Percentiles rank a stretch among this genome's conserved stretches.
Conservation (phyloP, 1,140 invertebrate species). For the Bombus confusus region DNA sequence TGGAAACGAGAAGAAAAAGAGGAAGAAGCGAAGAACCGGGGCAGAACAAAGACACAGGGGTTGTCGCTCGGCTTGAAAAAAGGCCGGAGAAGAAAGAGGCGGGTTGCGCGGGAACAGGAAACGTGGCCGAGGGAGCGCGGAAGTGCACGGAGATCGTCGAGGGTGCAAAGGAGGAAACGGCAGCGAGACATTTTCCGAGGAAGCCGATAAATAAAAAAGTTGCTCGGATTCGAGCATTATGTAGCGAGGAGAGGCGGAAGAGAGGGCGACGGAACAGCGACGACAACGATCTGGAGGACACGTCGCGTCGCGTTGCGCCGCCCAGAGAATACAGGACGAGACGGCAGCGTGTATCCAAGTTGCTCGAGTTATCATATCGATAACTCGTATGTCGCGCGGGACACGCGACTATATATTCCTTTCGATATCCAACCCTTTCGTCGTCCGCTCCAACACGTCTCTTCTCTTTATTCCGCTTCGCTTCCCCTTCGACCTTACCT, state of each 20-base stretch:
- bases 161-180: conserved; percentile 16
- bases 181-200: conserved; percentile 55
- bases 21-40: conserved; percentile 27
- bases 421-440: conserved; percentile 18
- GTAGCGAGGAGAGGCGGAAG: conserved; percentile 27
- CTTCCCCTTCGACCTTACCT: neutral
- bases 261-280: conserved; percentile 11
- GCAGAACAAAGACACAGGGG: conserved; percentile 28
- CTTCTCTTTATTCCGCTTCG: conserved; percentile 23
- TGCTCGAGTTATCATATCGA: conserved; percentile 68
- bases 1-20: neutral
- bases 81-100: neutral
- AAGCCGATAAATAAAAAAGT: conserved; percentile 71
- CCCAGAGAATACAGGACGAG: conserved; percentile 8
- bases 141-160: conserved; percentile 38
- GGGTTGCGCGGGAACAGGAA: conserved; percentile 14
- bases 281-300: conserved; percentile 26
- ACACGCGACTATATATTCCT: conserved; percentile 46
- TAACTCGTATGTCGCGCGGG: conserved; percentile 59
- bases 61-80: neutral
- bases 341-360: conserved; percentile 45
- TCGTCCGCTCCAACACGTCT: conserved; percentile 36
- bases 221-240: conserved; percentile 53
- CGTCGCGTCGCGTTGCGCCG: neutral
- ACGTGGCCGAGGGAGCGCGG: conserved; percentile 33